Conservation (phyloP, 2,113 vertebrate genomes). For the Marmota flaviventris region DNA sequence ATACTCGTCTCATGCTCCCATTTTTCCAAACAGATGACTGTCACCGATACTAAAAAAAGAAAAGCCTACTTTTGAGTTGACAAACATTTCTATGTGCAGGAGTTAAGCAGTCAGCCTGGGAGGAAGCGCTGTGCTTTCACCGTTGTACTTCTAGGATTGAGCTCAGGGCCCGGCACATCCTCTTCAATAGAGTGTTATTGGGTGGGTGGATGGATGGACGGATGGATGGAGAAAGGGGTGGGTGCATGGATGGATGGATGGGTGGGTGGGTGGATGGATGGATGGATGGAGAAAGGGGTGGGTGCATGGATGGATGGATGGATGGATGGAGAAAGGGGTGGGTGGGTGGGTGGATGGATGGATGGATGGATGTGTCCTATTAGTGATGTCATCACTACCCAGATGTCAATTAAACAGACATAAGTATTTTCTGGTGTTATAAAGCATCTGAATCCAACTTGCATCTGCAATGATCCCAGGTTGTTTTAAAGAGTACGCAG, state of each 20-base stretch:
- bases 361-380: neutral
- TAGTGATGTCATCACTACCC: neutral
- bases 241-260: neutral
- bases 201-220: neutral
- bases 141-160: neutral
- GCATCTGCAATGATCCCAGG: neutral
- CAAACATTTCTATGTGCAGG: slow-evolving; percentile 21
- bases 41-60: neutral
- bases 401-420: neutral
- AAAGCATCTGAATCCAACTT: neutral
- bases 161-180: neutral
- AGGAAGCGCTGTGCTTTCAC: neutral
- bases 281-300: neutral
- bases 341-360: too few species aligned
- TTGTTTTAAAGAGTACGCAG: neutral
- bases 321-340: too few species aligned
- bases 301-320: too few species aligned
- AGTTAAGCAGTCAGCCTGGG: neutral
- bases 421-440: neutral
- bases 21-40: slow-evolving; percentile 36
- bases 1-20: neutral
- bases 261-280: neutral
- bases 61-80: neutral
- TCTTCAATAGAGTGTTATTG: neutral
- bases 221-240: neutral